A percentile compares a stretch with the other conserved stretches of the same genome.
Evolutionary conservation across 1,140 invertebrate species (phyloP).

Genomic region (Archegozetes longisetosus): DNA sequence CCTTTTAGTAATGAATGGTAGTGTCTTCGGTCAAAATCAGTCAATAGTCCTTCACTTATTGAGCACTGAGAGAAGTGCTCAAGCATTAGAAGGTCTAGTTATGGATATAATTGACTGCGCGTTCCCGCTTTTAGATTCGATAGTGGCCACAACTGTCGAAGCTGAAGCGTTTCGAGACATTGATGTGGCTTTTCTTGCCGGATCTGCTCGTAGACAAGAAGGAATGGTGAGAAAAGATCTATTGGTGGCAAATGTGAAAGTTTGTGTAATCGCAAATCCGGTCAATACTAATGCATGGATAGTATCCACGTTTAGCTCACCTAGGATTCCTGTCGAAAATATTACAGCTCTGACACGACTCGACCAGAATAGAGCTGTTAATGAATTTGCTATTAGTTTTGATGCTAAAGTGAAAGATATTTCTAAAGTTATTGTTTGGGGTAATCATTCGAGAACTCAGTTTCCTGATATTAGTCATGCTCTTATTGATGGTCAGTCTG

Average conservation of each 20-base stretch:
- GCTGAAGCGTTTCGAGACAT: slow-evolving; percentile 85
- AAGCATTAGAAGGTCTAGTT: slow-evolving; percentile 82
- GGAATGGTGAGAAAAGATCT: slow-evolving; percentile 98
- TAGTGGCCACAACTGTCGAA: slow-evolving; percentile 72
- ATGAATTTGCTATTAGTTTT: slow-evolving; percentile 43
- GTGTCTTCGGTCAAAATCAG: slow-evolving; percentile 85
- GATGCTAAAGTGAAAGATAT: slow-evolving; percentile 51
- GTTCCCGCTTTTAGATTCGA: slow-evolving; percentile 61
- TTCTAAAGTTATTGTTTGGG: slow-evolving; percentile 93
- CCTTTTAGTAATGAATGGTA: slow-evolving; percentile 85
- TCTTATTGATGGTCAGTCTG: slow-evolving; percentile 36
- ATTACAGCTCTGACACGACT: slow-evolving; percentile 96
- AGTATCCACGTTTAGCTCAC: slow-evolving; percentile 78
- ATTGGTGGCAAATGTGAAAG: slow-evolving; percentile 85
- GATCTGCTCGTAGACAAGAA: slow-evolving; percentile 92
- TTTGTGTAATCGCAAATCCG: slow-evolving; percentile 93
- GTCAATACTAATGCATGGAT: slow-evolving; percentile 98
- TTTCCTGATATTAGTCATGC: slow-evolving; percentile 87
- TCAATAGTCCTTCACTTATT: slow-evolving; percentile 75
- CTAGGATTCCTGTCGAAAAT: slow-evolving; percentile 87
- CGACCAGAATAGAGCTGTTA: slow-evolving; percentile 89
- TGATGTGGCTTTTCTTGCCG: slow-evolving; percentile 90
- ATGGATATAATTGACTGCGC: slow-evolving; percentile 96
- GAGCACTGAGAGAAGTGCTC: slow-evolving; percentile 90
- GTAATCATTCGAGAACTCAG: slow-evolving; percentile 97